Evolutionary conservation across 1,140 invertebrate genomes (phyloP).

Genomic region (Drosophila burlai): DNA sequence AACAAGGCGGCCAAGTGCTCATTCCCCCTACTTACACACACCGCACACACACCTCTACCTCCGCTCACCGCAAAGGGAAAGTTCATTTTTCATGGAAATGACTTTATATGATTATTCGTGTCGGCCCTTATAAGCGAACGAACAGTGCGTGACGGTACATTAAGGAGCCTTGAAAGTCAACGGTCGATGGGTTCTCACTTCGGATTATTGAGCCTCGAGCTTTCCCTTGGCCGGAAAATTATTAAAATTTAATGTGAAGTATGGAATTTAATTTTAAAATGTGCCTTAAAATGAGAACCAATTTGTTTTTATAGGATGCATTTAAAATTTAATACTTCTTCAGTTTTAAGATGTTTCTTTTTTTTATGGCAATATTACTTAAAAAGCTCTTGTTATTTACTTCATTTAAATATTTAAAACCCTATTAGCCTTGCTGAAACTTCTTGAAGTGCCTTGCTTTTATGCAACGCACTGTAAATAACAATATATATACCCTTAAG

Average conservation of each 20-base stretch:
- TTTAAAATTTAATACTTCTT: no score
- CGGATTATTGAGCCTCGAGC: neutral
- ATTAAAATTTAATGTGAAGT: conserved; percentile 3
- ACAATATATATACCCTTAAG: neutral
- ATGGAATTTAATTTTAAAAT: neutral
- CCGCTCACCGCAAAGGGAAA: conserved; percentile 39
- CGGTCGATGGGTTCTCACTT: conserved; percentile 16
- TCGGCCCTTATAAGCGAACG: conserved; percentile 21
- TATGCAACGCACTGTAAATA: conserved; percentile 12
- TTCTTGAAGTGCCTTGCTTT: neutral
- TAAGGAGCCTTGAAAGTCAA: conserved; percentile 27
- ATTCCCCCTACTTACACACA: neutral
- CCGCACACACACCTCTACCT: neutral
- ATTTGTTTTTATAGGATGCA: no score
- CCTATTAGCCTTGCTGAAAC: no score
- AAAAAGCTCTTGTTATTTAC: neutral
- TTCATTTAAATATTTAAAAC: neutral
- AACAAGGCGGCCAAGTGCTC: conserved; percentile 15
- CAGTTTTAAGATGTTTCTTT: neutral
- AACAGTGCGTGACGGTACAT: conserved; percentile 35
- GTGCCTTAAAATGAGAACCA: neutral
- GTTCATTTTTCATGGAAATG: conserved; percentile 55
- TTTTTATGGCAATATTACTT: neutral
- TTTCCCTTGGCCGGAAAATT: neutral
- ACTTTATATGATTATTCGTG: conserved; percentile 53